A percentile compares a stretch with the other conserved stretches of the same genome.
phyloP scores from a whole-genome alignment of 2,113 vertebrate species.

The Cairina moschata region DNA sequence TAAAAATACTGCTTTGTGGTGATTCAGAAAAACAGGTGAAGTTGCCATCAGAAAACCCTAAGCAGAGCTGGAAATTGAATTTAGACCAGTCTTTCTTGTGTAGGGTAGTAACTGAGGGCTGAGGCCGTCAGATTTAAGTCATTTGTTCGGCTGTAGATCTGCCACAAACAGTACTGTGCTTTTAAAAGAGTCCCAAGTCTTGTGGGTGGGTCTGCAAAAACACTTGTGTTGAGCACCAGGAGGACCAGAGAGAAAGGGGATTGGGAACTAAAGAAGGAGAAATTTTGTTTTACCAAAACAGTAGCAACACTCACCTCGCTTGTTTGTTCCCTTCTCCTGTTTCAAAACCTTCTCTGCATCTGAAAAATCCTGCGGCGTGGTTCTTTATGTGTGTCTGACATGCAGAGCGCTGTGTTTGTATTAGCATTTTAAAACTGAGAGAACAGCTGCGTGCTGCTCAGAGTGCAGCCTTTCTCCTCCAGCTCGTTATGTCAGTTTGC shows the following conservation, averaged over 20 bases:
- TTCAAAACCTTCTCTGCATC: accelerated
- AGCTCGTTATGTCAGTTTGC: background rate
- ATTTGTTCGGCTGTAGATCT: background rate
- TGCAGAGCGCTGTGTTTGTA: background rate
- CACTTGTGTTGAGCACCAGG: background rate
- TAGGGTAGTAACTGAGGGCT: background rate
- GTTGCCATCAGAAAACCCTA: background rate
- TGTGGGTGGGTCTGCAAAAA: background rate
- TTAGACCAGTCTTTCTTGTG: background rate
- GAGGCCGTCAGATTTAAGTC: background rate
- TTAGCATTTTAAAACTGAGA: slow-evolving; percentile 59
- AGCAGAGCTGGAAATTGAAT: background rate
- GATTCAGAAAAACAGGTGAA: background rate
- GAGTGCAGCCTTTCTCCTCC: slow-evolving; percentile 28
- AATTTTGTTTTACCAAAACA: background rate
- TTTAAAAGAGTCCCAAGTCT: background rate
- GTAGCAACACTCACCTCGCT: background rate
- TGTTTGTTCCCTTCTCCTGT: background rate
- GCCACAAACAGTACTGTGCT: no score
- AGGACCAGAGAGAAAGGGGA: background rate
- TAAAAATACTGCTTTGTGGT: background rate
- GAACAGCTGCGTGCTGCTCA: slow-evolving; percentile 65
- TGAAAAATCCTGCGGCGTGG: accelerated
- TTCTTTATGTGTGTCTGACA: background rate
- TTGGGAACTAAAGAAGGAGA: background rate